These are phyloP conservation scores for Sebastes kiyomatsui DNA, from an alignment of 2,797 vertebrate species.

Conservation along the genomic window DNA sequence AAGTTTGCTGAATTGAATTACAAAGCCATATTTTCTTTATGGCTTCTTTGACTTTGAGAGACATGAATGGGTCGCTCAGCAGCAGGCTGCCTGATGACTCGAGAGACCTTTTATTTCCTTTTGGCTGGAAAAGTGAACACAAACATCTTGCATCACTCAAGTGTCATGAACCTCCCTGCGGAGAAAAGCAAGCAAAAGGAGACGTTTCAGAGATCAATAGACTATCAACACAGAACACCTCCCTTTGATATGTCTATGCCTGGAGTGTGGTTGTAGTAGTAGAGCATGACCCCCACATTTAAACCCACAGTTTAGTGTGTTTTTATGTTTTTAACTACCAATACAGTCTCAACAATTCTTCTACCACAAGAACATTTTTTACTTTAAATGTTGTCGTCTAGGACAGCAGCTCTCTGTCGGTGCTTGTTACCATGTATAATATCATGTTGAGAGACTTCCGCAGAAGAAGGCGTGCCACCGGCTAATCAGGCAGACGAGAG, in stretches of 20 bases:
- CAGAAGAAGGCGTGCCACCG: background rate
- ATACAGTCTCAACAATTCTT: background rate
- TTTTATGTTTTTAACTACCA: background rate
- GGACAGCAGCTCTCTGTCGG: background rate
- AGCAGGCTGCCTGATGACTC: conserved; percentile 10
- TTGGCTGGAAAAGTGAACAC: conserved; percentile 11
- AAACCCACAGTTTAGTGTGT: background rate
- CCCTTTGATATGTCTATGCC: background rate
- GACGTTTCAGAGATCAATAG: background rate
- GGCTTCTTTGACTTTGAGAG: conserved; percentile 29
- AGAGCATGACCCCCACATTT: background rate
- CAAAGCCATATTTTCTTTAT: conserved; percentile 16
- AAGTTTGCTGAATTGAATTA: conserved; percentile 16
- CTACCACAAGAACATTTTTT: background rate
- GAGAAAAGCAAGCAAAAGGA: background rate
- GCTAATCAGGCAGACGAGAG: conserved; percentile 32
- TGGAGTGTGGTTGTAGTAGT: background rate
- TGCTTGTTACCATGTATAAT: conserved; percentile 9
- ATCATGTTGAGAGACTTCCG: background rate
- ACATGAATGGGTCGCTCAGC: conserved; percentile 3
- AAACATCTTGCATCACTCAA: conserved; percentile 10
- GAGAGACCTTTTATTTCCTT: background rate
- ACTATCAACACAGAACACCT: background rate
- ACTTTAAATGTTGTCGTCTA: background rate
- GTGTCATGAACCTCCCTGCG: conserved; percentile 8